Evolutionary conservation across 2,113 vertebrate genomes (phyloP).

Genomic region (Tupaia chinensis): DNA sequence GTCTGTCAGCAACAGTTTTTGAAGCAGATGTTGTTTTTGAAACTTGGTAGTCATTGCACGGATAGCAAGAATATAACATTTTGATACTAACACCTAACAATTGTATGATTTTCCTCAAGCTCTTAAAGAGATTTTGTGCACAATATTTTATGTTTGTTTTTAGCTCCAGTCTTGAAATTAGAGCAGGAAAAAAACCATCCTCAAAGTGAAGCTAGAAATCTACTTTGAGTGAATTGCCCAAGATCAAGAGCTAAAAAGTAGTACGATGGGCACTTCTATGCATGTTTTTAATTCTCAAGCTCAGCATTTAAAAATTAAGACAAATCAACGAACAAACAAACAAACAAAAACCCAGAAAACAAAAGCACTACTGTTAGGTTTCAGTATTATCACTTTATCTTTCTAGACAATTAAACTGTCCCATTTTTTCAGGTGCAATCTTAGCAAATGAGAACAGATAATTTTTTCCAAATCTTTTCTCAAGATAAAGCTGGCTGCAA

Average conservation of each 20-base stretch:
- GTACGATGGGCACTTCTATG: rapidly evolving
- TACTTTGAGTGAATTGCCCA: background rate
- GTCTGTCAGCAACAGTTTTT: slow-evolving; percentile 45
- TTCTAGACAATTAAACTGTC: background rate
- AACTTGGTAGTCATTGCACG: background rate
- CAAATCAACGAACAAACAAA: background rate
- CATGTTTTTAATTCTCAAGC: background rate
- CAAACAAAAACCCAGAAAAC: background rate
- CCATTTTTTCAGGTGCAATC: background rate
- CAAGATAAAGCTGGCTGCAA: background rate
- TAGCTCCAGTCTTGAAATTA: background rate
- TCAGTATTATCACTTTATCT: background rate
- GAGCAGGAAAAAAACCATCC: background rate
- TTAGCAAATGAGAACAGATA: background rate
- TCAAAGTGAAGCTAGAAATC: background rate
- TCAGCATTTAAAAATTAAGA: background rate
- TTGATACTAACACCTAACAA: background rate
- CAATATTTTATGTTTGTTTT: background rate
- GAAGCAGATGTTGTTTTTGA: slow-evolving; percentile 52
- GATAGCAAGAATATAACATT: background rate
- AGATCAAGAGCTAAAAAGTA: background rate
- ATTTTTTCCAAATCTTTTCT: background rate
- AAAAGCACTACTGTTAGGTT: background rate
- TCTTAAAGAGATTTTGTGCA: background rate
- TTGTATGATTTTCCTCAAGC: slow-evolving; percentile 2